Percentiles rank a stretch among this genome's conserved stretches.
Conservation (phyloP, 2,797 vertebrate genomes). For the Semotilus atromaculatus region DNA sequence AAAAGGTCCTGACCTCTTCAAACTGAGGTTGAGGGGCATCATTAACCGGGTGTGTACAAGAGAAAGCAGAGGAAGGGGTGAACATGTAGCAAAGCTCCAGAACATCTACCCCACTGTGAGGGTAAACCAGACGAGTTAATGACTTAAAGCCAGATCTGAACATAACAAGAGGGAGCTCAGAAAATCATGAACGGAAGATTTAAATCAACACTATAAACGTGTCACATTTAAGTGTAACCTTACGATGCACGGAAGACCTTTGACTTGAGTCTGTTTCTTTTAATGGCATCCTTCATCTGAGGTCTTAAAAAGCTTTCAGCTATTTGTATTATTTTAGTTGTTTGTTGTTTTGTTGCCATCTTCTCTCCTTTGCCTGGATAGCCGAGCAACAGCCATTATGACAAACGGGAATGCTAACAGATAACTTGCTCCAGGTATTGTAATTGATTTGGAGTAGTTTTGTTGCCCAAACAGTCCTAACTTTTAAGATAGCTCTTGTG, state of each 20-base stretch:
- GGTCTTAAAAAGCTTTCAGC: conserved; percentile 17
- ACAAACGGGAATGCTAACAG: neutral
- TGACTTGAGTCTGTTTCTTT: conserved; percentile 30
- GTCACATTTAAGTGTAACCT: conserved; percentile 38
- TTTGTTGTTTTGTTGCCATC: neutral
- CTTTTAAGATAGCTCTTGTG: neutral
- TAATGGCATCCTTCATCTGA: conserved; percentile 35
- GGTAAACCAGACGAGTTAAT: conserved; percentile 35
- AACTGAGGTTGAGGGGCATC: conserved; percentile 28
- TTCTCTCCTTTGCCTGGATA: neutral
- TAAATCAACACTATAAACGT: conserved; percentile 41
- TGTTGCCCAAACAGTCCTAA: conserved; percentile 29
- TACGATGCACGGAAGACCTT: conserved; percentile 12
- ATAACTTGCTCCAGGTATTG: conserved; percentile 15
- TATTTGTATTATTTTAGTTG: conserved; percentile 11
- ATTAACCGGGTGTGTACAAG: conserved; percentile 31
- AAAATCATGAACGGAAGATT: conserved; percentile 31
- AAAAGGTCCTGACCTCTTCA: conserved; percentile 32
- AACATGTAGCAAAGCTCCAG: conserved; percentile 30
- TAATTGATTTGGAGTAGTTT: neutral
- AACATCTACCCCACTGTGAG: conserved; percentile 50
- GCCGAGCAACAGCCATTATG: neutral
- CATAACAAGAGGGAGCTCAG: conserved; percentile 19
- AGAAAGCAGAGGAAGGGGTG: conserved; percentile 30
- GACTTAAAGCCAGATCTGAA: conserved; percentile 33